Conservation (phyloP, 2,113 vertebrate genomes). For the Podarcis raffonei region DNA sequence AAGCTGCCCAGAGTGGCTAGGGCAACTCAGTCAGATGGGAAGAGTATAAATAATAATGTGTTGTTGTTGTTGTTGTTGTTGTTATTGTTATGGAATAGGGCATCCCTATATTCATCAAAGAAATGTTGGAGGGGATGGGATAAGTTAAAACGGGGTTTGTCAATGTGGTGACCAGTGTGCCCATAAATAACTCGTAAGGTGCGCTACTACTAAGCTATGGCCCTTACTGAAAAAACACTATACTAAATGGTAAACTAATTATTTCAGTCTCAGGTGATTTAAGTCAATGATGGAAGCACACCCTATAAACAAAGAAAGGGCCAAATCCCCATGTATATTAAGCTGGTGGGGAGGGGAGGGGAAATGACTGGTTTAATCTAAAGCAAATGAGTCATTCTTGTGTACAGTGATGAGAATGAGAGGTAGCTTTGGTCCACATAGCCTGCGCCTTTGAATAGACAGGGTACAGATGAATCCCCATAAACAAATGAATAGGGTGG, state of each 20-base stretch:
- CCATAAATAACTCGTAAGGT: too few species aligned
- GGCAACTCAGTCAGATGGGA: too few species aligned
- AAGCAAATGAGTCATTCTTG: neutral
- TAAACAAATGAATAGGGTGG: slow-evolving; percentile 24
- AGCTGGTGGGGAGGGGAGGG: neutral
- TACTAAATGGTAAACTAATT: neutral
- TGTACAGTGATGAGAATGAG: slow-evolving; percentile 1
- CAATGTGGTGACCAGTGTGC: too few species aligned
- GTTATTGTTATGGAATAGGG: too few species aligned
- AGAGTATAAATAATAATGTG: too few species aligned
- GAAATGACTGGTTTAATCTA: neutral
- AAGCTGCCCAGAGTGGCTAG: too few species aligned
- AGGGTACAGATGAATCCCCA: neutral
- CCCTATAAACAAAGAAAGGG: neutral
- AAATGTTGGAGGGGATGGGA: too few species aligned
- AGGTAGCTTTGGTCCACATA: slow-evolving; percentile 6
- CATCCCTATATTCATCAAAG: too few species aligned
- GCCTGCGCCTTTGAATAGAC: slow-evolving; percentile 11
- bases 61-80: too few species aligned
- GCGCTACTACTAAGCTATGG: too few species aligned
- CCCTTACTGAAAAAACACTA: neutral
- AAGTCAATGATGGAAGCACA: neutral
- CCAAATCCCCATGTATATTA: neutral
- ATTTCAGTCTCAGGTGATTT: neutral
- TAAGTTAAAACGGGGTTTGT: too few species aligned